These are phyloP conservation scores for Scaptodrosophila lebanonensis DNA, from an alignment of 1,140 invertebrate species.

Conservation along the genomic window DNA sequence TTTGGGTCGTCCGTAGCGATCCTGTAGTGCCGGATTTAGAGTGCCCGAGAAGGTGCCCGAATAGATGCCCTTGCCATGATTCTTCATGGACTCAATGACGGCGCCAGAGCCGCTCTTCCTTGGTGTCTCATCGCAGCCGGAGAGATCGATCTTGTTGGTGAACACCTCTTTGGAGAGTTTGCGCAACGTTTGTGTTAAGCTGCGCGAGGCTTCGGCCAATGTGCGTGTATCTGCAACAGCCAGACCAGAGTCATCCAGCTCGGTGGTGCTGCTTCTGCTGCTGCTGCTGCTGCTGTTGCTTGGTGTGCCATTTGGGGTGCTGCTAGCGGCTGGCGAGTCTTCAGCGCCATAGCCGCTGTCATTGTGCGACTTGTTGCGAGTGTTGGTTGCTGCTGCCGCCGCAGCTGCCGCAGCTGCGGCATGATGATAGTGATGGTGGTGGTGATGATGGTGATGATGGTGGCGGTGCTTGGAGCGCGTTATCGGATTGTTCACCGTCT, in stretches of 20 bases:
- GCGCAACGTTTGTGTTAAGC: conserved; percentile 92
- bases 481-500: conserved; percentile 67
- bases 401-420: conserved; percentile 7
- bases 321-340: not conserved
- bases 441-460: conserved; percentile 63
- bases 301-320: conserved; percentile 17
- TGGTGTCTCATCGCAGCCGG: conserved; percentile 77
- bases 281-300: conserved; percentile 20
- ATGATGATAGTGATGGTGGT: conserved; percentile 58
- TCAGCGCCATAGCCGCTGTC: not conserved
- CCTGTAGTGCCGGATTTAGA: conserved; percentile 94
- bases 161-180: conserved; percentile 93
- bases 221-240: conserved; percentile 83
- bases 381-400: not conserved
- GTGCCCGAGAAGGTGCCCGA: conserved; percentile 91
- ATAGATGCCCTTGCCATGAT: conserved; percentile 93
- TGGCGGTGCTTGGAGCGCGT: conserved; percentile 60
- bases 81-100: conserved; percentile 95
- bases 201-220: conserved; percentile 91
- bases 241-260: conserved; percentile 73
- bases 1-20: conserved; percentile 91
- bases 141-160: conserved; percentile 81
- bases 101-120: conserved; percentile 84
- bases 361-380: not conserved
- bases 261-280: conserved; percentile 1